These are phyloP conservation scores for Rhynchomys soricoides DNA, from an alignment of 2,113 vertebrate species.

Conservation along the genomic window DNA sequence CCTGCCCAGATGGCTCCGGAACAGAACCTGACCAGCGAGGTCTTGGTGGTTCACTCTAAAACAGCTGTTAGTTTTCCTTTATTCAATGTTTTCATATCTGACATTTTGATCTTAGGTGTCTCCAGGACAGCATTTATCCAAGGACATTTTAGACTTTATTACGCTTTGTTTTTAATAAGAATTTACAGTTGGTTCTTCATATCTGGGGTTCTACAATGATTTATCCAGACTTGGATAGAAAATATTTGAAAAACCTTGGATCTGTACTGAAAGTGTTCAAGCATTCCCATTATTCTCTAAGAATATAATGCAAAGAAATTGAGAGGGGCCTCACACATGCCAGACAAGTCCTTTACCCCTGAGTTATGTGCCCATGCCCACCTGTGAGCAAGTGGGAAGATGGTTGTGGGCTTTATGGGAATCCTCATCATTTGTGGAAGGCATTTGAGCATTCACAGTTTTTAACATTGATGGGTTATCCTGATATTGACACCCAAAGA, in stretches of 20 bases:
- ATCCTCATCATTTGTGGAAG: neutral
- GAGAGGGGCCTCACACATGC: neutral
- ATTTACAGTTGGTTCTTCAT: neutral
- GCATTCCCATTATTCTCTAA: neutral
- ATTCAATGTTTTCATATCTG: neutral
- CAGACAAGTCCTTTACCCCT: neutral
- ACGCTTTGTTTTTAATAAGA: constrained; percentile 9
- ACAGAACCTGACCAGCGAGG: neutral
- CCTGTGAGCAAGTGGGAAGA: neutral
- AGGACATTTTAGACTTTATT: neutral
- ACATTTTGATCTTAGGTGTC: neutral
- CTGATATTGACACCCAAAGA: neutral
- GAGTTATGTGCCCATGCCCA: neutral
- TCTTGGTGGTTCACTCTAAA: neutral
- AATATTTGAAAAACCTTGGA: neutral
- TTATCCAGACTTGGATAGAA: neutral
- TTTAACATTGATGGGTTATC: neutral
- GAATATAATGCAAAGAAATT: neutral
- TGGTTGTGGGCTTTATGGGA: neutral
- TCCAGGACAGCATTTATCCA: neutral
- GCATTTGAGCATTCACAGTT: neutral
- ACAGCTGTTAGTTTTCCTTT: neutral
- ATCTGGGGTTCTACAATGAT: neutral
- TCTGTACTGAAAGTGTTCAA: neutral
- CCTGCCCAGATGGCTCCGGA: neutral